Evolutionary conservation across 2,113 vertebrate genomes (phyloP).

Genomic region (Manacus vitellinus): DNA sequence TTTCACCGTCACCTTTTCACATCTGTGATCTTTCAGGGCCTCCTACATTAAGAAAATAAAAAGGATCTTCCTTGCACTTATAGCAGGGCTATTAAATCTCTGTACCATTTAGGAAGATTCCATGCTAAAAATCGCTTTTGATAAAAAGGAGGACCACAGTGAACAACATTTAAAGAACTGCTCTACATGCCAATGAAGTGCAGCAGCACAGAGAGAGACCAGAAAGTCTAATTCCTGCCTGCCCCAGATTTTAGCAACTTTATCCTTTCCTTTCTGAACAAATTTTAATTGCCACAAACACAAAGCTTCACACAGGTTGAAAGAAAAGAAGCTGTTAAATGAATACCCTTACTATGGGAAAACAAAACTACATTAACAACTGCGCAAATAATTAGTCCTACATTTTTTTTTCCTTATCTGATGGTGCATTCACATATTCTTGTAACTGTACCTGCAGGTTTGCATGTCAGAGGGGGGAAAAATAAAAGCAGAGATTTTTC

Average conservation of each 20-base stretch:
- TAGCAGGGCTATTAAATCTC: background rate
- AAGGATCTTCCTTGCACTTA: background rate
- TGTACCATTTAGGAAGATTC: background rate
- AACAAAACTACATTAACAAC: background rate
- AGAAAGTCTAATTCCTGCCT: background rate
- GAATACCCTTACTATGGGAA: background rate
- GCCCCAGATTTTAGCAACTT: background rate
- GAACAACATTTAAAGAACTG: background rate
- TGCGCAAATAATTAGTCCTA: background rate
- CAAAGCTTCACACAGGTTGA: background rate
- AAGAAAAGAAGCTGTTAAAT: background rate
- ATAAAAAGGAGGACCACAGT: background rate
- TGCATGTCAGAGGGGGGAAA: background rate
- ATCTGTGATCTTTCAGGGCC: background rate
- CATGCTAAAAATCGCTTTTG: background rate
- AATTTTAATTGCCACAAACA: background rate
- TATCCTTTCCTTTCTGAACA: background rate
- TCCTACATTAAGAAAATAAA: background rate
- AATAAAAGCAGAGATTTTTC: background rate
- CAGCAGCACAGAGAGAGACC: background rate
- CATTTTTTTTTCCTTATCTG: background rate
- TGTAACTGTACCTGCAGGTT: background rate
- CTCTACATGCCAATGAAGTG: background rate
- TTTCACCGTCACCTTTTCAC: background rate
- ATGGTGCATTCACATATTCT: background rate